Base-by-base conservation (phyloP, 2,888 invertebrate genomes). In the Xestia c-nigrum region DNA sequence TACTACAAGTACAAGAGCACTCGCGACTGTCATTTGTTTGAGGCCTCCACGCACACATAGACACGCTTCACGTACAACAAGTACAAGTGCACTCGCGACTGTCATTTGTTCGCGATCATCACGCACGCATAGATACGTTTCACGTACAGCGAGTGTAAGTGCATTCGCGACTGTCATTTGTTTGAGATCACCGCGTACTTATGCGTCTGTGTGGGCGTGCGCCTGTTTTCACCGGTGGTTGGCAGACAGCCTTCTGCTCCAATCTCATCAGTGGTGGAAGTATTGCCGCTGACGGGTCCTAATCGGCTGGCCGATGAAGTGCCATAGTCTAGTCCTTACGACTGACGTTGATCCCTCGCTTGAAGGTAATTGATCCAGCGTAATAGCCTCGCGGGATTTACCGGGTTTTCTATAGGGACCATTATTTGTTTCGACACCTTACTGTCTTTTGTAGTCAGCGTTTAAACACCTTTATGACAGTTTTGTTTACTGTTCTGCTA, bases 211-310 rank as follows among this genome's bases (percentile, higher is more conserved):
- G 14, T 24, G 31, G 31, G 31, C 38, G 19, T 61, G 10, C 10
- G 38, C 9, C 31, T 59, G 31, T 9, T 61, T 59, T 61, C 61
- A 61, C 31, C 19, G 1, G 16, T 24, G 31, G n/a, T 55, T 14
- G 5, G 1, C 10, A 43, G 3, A 31, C 0, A 3, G 14, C 21
- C 47, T 78, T 81, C 78, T 78, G 81, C 16, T 3, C 4, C 14
- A n/a, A 61, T 21, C 4, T 46, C 16, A 14, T 71, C 21, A 31
- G 21, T 50, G 24, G 21, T 50, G 6, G 47, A 55, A 71, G 46
- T 68, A 73, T 77, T 77, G 83, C n/a, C 7, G 21, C n/a, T 83
- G 83, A 83, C 83, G 67, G 66, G n/a, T 73, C 55, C 72, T 83
- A 83, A 78, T 83, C 73, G 52, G 63, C 47, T 63, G 46, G 31